Percentiles rank a stretch among this genome's conserved stretches.
These are phyloP conservation scores for Callopanchax toddi DNA, from an alignment of 2,113 vertebrate species.

Conservation along the genomic window DNA sequence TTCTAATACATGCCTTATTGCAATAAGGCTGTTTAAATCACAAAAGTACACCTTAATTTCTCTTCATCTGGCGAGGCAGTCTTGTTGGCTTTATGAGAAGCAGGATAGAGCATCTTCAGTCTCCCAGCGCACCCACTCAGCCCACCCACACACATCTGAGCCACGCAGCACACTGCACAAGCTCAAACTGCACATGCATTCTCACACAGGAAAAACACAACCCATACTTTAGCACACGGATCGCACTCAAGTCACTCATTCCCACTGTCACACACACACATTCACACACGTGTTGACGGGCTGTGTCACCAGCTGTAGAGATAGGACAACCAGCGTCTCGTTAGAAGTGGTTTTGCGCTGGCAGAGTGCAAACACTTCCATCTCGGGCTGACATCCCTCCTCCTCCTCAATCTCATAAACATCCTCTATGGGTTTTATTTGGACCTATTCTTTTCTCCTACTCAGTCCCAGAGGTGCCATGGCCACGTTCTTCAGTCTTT, in stretches of 20 bases:
- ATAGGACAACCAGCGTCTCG: constrained; percentile 28
- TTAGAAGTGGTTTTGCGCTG: constrained; percentile 41
- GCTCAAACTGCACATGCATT: constrained; percentile 53
- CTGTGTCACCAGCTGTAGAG: constrained; percentile 55
- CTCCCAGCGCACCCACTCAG: constrained; percentile 74
- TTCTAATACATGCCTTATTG: constrained; percentile 22
- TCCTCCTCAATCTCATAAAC: constrained; percentile 44
- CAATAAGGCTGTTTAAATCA: constrained; percentile 24
- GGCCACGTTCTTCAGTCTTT: constrained; percentile 64
- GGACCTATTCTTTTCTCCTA: constrained; percentile 62
- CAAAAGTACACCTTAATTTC: constrained; percentile 26
- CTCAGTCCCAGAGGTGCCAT: constrained; percentile 61
- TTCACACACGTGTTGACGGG: constrained; percentile 1
- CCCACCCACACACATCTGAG: constrained; percentile 76
- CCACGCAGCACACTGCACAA: constrained; percentile 57
- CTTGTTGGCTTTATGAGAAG: constrained; percentile 67
- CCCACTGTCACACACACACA: constrained; percentile 1
- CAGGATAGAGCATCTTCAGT: constrained; percentile 66
- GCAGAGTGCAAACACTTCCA: constrained; percentile 39
- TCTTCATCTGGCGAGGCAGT: constrained; percentile 47
- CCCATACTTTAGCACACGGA: constrained; percentile 36
- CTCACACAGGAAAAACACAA: constrained; percentile 57
- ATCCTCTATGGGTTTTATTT: constrained; percentile 58
- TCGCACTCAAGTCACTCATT: constrained; percentile 50
- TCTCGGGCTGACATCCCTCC: constrained; percentile 49